Base-by-base conservation (phyloP, 2,113 vertebrate genomes). In the Corapipo altera region DNA sequence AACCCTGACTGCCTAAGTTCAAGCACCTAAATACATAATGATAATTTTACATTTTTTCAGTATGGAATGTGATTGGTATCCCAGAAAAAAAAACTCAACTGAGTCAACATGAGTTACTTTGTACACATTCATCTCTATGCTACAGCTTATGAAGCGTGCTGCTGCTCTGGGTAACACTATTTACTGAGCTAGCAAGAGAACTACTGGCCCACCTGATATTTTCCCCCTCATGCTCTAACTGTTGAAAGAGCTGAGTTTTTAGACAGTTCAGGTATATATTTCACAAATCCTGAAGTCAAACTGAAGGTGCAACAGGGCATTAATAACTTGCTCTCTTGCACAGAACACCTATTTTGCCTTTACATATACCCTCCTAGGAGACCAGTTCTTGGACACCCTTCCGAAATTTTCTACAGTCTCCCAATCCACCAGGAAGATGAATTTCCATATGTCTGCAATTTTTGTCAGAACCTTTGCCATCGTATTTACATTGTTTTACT, bases 141-240 rank as follows among this genome's bases (percentile, higher is more conserved):
- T 84, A 41, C 44, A 78, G 57, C 44, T 75, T 70, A 49, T 3
- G 15, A 72, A 71, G 39, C n/a, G 39, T 67, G 81, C 39, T 69
- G 70, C 26, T 65, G 15, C 9, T 69, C 37, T n/a, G 7, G 0
- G 0, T n/a, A 91, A 44, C 6, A 6, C 23, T 67, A 32, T 64
- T 83, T 52, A 81, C 48, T 18, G 43, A 85, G 37, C 49, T 22
- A 49, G 15, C 82, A 11, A 64, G 6, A 79, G 43, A 84, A 77
- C 39, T 41, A 24, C 54, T 6, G 4, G 13, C 35, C 1, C 0
- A 9, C 33, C 30, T n/a, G 0, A 0, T 41, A 46, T 58, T 49
- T 39, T 77, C 4, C 21, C 32, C 43, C 20, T 27, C 28, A 12
- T 0, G 1, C 59, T 35, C 26, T 64, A 39, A 67, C 15, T 74